These are phyloP conservation scores for Percina caprodes DNA, from an alignment of 2,113 vertebrate species.

Conservation along the genomic window DNA sequence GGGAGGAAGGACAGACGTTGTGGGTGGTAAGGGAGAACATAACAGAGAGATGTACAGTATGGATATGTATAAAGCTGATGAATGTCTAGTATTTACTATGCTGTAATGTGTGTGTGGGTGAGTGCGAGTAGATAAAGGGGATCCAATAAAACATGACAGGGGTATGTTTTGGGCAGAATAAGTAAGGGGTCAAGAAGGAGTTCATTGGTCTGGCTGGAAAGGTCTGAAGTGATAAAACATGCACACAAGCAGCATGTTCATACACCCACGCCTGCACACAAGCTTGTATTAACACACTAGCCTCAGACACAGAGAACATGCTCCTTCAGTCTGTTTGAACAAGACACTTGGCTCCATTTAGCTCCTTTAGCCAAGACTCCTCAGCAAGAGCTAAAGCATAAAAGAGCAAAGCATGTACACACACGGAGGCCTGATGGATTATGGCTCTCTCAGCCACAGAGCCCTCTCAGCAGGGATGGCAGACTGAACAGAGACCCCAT, in stretches of 20 bases:
- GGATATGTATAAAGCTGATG: slow-evolving; percentile 41
- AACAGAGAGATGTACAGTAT: slow-evolving; percentile 56
- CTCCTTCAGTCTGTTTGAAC: slow-evolving; percentile 55
- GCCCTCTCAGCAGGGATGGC: slow-evolving; percentile 77
- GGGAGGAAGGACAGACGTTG: slow-evolving; percentile 70
- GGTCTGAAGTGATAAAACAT: slow-evolving; percentile 55
- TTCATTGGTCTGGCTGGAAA: slow-evolving; percentile 57
- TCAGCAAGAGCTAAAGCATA: slow-evolving; percentile 67
- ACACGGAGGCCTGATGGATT: slow-evolving; percentile 73
- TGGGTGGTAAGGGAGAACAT: slow-evolving; percentile 74
- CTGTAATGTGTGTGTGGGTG: slow-evolving; percentile 28
- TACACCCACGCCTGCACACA: slow-evolving; percentile 43
- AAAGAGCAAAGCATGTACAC: slow-evolving; percentile 61
- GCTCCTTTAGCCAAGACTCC: slow-evolving; percentile 59
- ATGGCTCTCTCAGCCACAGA: slow-evolving; percentile 61
- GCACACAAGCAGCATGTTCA: slow-evolving; percentile 44
- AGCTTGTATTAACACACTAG: slow-evolving; percentile 45
- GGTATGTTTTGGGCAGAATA: slow-evolving; percentile 40
- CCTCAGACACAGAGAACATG: slow-evolving; percentile 45
- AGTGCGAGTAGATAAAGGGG: slow-evolving; percentile 31
- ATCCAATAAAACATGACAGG: slow-evolving; percentile 61
- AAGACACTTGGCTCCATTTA: slow-evolving; percentile 66
- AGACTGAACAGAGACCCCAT: slow-evolving; percentile 81
- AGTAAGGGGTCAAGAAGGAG: slow-evolving; percentile 53
- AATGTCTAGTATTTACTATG: slow-evolving; percentile 25